Base-by-base conservation (phyloP, 35 echinoderm and acorn worm genomes). In the Ptychodera flava region DNA sequence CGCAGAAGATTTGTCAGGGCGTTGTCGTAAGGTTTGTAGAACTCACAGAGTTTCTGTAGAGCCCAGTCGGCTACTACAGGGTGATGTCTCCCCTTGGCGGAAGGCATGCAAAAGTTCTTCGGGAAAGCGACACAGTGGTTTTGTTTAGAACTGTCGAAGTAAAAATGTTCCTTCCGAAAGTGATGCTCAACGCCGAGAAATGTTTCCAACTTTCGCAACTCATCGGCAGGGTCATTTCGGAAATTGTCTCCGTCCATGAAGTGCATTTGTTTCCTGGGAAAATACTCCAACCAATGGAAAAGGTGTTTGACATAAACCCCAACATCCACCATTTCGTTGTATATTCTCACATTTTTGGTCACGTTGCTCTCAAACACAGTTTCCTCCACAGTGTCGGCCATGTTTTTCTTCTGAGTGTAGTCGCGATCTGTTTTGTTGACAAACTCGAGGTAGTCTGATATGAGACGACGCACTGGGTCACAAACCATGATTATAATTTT, bases 91-190 rank as follows among this genome's bases (percentile, higher is more conserved):
- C 45, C 45, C 22, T 64, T 64, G 22, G 45, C 6, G 6, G 6
- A 12, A 12, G 45, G 45, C 45, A 64, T 64, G 45, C 45, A 64
- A 12, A 22, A 6, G 6, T 64, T 64, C 22, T 64, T 22, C 45
- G 45, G 45, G 45, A 64, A 64, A 12, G 45, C 45, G 6, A 83
- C 16, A 83, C 82, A 83, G 29, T 37, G 37, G 32, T 83, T 30
- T 16, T 35, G 33, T n/a, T 83, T 83, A 1, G 32, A 30, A 36
- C 37, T 36, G 29, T 83, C 37, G 31, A 37, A 83, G 35, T 83
- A 83, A 36, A 83, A 83, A 37, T 83, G 34, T 28, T 83, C 82
- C 31, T 34, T 34, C 16, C n/a, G 30, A 83, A 36, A 83, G n/a
- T 37, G 37, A 2, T 36, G 33, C 10, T n/a, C 10, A 35, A 83